Percentiles rank a stretch among this genome's conserved stretches.
Evolutionary conservation across 2,113 vertebrate genomes (phyloP).

Genomic region (Dipodomys merriami): DNA sequence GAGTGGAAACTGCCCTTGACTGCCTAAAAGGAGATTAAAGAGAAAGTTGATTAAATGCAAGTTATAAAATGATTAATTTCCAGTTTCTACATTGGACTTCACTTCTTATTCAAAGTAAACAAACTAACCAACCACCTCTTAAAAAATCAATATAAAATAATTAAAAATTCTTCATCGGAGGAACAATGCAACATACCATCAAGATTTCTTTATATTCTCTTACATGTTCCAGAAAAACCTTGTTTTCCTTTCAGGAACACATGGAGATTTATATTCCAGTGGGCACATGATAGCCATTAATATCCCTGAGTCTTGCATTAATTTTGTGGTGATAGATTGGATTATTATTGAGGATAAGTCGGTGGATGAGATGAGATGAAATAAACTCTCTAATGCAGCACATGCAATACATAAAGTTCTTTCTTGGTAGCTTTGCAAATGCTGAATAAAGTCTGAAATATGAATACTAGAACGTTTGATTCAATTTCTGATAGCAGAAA

Average conservation of each 20-base stretch:
- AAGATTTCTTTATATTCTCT: background rate
- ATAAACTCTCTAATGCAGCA: background rate
- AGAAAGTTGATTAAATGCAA: constrained; percentile 71
- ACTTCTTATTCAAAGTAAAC: constrained; percentile 44
- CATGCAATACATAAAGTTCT: background rate
- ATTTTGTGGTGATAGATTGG: background rate
- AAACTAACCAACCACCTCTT: background rate
- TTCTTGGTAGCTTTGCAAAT: background rate
- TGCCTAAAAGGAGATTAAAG: constrained; percentile 86
- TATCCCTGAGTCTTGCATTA: constrained; percentile 10
- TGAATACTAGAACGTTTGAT: constrained; percentile 28
- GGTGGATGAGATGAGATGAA: constrained; percentile 18
- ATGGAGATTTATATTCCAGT: constrained; percentile 42
- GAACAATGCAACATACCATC: background rate
- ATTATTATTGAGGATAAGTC: constrained; percentile 25
- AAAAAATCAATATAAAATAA: background rate
- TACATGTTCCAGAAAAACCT: background rate
- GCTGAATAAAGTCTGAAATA: constrained; percentile 45
- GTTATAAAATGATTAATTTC: constrained; percentile 73
- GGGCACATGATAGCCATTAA: constrained; percentile 27
- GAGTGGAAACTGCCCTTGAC: constrained; percentile 96
- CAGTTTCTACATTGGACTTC: constrained; percentile 12
- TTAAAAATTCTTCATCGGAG: constrained; percentile 8
- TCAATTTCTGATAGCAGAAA: constrained; percentile 33
- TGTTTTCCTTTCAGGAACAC: background rate